Percentiles rank a stretch among this genome's conserved stretches.
These are phyloP conservation scores for Prionace glauca DNA, from an alignment of 2,797 vertebrate genomes.

Conservation along the genomic window DNA sequence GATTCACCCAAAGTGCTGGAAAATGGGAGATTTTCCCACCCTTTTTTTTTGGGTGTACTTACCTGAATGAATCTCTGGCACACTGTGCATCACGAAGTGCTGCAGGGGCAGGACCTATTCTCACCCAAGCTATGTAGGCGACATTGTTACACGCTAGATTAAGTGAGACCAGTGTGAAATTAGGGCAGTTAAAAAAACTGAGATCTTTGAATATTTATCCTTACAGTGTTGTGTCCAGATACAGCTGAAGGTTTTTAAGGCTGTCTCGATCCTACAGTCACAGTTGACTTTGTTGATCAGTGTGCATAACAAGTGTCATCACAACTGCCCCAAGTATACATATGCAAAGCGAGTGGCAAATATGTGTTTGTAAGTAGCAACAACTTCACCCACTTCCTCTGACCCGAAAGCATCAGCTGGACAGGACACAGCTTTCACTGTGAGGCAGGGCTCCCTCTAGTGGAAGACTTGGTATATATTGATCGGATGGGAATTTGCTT, in stretches of 20 bases:
- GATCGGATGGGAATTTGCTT: not conserved
- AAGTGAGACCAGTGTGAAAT: not conserved
- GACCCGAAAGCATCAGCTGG: not conserved
- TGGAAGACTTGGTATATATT: not conserved
- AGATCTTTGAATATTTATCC: not conserved
- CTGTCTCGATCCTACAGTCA: not conserved
- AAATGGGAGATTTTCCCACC: too few relatives aligned
- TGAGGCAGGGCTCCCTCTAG: not conserved
- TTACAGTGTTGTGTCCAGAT: not conserved
- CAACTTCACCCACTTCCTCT: not conserved
- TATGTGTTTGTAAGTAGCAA: not conserved
- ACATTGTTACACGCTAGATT: too few relatives aligned
- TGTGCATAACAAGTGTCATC: not conserved
- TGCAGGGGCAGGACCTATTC: too few relatives aligned
- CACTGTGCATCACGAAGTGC: too few relatives aligned
- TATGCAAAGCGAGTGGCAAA: not conserved
- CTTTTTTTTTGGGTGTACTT: too few relatives aligned
- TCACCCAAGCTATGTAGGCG: too few relatives aligned
- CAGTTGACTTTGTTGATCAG: not conserved
- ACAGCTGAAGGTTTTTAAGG: not conserved
- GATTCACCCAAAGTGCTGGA: too few relatives aligned
- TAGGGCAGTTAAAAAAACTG: not conserved
- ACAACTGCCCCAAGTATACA: not conserved
- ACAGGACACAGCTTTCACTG: not conserved
- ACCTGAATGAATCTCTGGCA: too few relatives aligned